Percentiles rank a stretch among this genome's conserved stretches.
phyloP scores from a whole-genome alignment of 1,140 invertebrate genomes.

The Hirudo medicinalis region DNA sequence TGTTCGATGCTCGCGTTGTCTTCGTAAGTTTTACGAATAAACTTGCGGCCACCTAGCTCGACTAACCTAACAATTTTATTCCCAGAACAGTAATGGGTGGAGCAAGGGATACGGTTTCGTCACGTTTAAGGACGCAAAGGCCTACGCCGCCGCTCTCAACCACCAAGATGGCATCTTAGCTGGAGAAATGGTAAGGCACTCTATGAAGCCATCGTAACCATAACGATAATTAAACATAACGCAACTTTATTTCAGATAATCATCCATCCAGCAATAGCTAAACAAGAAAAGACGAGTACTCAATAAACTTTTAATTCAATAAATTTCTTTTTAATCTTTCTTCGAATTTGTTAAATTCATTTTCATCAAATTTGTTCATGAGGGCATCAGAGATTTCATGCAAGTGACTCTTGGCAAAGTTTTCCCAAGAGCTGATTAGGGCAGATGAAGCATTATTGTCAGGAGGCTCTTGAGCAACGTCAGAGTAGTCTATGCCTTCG shows the following conservation, averaged over 20 bases:
- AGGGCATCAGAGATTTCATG: neutral
- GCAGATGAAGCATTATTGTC: neutral
- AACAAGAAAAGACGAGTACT: too few relatives aligned
- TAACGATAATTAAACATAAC: too few relatives aligned
- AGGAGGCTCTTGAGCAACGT: neutral
- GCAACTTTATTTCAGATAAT: too few relatives aligned
- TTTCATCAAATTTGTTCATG: neutral
- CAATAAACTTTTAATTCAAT: too few relatives aligned
- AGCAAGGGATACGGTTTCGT: conserved; percentile 14
- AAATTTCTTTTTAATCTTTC: too few relatives aligned
- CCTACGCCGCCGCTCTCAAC: neutral
- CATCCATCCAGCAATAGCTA: too few relatives aligned
- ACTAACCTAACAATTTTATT: too few relatives aligned
- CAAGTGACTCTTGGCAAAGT: neutral
- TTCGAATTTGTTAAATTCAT: neutral
- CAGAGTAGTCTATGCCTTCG: conserved; percentile 33
- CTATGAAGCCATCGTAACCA: neutral
- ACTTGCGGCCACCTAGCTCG: neutral
- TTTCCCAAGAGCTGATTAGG: conserved; percentile 2
- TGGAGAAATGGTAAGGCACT: neutral
- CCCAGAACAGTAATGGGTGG: neutral
- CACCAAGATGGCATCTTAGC: neutral
- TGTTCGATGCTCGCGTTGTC: neutral
- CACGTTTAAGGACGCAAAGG: neutral
- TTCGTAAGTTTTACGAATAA: neutral